Evolutionary conservation across 2,113 vertebrate genomes (phyloP).

Genomic region (Malurus melanocephalus): DNA sequence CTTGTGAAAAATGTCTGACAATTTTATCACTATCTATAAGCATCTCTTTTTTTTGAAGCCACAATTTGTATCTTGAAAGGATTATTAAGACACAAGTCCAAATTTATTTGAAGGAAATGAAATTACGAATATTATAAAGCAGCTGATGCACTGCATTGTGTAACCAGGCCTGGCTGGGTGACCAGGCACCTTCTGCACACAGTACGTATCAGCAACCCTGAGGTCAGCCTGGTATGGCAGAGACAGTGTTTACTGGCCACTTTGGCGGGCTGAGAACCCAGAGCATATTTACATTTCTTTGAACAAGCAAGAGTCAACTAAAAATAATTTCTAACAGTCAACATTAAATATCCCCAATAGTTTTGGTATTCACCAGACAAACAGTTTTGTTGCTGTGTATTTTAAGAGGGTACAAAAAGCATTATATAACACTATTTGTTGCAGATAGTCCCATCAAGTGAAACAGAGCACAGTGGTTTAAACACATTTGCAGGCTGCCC

Average conservation of each 20-base stretch:
- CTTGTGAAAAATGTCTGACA: neutral
- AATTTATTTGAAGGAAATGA: neutral
- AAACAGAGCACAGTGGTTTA: neutral
- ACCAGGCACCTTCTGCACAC: neutral
- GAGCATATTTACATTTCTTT: neutral
- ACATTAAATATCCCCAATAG: neutral
- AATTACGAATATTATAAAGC: neutral
- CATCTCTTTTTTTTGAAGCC: neutral
- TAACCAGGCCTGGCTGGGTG: neutral
- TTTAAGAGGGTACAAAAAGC: neutral
- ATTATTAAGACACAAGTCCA: neutral
- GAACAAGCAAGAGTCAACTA: neutral
- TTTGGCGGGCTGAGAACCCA: neutral
- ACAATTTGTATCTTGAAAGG: neutral
- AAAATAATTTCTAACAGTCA: neutral
- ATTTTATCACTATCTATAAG: neutral
- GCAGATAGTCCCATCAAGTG: neutral
- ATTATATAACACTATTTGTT: neutral
- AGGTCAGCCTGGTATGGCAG: fast-evolving
- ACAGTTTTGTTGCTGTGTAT: neutral
- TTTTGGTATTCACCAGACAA: neutral
- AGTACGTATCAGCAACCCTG: neutral
- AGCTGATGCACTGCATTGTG: neutral
- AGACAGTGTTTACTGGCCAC: neutral
- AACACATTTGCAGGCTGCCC: neutral